A percentile compares a stretch with the other conserved stretches of the same genome.
Evolutionary conservation across 2,888 invertebrate species (phyloP).

Genomic region (Acleris holmiana): DNA sequence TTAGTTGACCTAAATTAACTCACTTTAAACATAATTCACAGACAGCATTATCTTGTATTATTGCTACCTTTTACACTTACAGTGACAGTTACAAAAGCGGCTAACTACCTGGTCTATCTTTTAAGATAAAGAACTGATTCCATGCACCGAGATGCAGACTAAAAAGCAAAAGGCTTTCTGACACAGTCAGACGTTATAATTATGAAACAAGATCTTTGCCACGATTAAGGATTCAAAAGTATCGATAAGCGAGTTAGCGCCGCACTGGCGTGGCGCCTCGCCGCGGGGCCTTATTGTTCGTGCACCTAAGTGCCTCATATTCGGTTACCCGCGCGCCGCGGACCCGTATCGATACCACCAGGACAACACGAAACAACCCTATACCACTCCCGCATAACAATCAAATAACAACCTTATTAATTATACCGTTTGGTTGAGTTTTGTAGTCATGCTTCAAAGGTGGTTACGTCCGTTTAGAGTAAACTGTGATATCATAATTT

Average conservation of each 20-base stretch:
- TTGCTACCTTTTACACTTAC: no score
- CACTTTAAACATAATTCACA: no score
- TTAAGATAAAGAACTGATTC: no score
- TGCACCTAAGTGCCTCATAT: conserved; percentile 80
- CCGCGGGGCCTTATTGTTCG: conserved; percentile 78
- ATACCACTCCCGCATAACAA: conserved; percentile 34
- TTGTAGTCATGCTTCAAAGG: conserved; percentile 34
- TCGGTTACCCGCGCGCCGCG: conserved; percentile 76
- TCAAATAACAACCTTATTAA: conserved; percentile 43
- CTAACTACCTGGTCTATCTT: no score
- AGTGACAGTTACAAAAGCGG: no score
- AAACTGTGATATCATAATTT: conserved; percentile 68
- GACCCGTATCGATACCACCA: conserved; percentile 71
- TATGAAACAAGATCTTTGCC: no score
- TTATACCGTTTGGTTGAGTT: conserved; percentile 41
- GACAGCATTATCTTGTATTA: no score
- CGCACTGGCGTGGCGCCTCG: conserved; percentile 73
- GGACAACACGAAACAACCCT: conserved; percentile 51
- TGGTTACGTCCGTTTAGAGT: conserved; percentile 44
- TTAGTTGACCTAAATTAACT: no score
- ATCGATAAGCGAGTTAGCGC: conserved; percentile 42
- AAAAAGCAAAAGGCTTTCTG: no score
- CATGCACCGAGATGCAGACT: no score
- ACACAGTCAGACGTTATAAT: no score
- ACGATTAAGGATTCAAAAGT: conserved; percentile 32